Base-by-base conservation (phyloP, 2,888 invertebrate species). In the Myathropa florea region DNA sequence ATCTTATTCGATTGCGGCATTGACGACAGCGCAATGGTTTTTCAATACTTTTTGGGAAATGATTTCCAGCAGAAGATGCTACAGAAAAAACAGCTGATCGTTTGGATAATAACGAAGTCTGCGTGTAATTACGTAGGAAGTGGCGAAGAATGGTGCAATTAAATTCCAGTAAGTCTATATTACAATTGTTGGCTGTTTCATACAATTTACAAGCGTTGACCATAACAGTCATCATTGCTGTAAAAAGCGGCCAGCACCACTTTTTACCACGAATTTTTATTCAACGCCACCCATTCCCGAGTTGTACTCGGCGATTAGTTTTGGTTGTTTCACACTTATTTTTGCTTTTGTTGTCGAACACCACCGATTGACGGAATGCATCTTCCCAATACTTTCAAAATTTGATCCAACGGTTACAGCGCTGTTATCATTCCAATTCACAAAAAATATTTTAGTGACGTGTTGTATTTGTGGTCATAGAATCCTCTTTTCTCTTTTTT, bases 301-400 rank as follows among this genome's bases (percentile, higher is more conserved):
- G 18, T 53, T 53, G 53, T 53, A 53, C 14, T 53, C 53, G 65
- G 39, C 39, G 65, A 18, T 14, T 24, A 65, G 3, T 65, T 18
- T 39, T 2, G 55, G 68, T 26, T 68, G 53, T 24, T 68, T 23
- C 18, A 55, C 10, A 55, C 26, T 68, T 71, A 59, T 30, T 71
- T 71, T 71, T 57, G 71, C 36, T 18, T 59, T 71, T 57, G 14
- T 18, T n/a, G 12, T 33, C 71, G 33, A 71, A 21, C 60, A 59
- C 60, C 71, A 71, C 30, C 71, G 39, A n/a, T 61, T 73, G 73
- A 73, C 73, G 46, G 63, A 73, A 64, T 63, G 28, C 63, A 75
- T 64, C 33, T 63, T 36, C 53, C 46, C n/a, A 28, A 72, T 72
- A 30, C 30, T 30, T 6, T 30, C 6, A 30, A 30, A 30, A 30